phyloP scores from a whole-genome alignment of 2,113 vertebrate species.

The Ammodramus savannarum region DNA sequence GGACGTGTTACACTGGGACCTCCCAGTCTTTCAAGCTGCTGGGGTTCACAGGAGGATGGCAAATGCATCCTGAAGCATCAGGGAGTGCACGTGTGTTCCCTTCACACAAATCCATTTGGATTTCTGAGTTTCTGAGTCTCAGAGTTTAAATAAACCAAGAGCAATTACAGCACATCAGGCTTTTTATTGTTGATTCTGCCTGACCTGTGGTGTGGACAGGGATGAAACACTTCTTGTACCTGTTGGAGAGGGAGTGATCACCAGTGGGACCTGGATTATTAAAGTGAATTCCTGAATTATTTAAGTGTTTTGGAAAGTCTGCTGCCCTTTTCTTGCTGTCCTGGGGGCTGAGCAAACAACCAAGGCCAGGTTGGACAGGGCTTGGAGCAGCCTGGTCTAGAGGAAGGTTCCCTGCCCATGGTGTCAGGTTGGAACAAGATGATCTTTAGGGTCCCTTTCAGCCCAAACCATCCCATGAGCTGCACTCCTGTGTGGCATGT shows the following conservation, averaged over 20 bases:
- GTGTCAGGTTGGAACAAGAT: neutral
- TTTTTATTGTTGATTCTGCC: neutral
- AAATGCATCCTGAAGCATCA: neutral
- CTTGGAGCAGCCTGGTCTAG: neutral
- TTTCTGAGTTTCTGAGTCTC: neutral
- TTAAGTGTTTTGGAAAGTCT: neutral
- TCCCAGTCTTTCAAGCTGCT: neutral
- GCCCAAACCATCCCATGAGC: neutral
- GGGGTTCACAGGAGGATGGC: neutral
- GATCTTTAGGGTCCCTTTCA: neutral
- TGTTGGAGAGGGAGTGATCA: neutral
- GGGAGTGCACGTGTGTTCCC: accelerated
- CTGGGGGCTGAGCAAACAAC: neutral
- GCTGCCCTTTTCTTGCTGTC: neutral
- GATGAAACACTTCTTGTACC: neutral
- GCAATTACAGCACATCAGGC: neutral
- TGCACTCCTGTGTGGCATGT: neutral
- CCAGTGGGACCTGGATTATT: neutral
- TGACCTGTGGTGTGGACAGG: accelerated
- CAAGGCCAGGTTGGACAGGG: neutral
- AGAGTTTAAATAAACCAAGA: neutral
- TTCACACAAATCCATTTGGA: neutral
- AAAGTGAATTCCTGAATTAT: neutral
- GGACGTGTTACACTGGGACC: neutral
- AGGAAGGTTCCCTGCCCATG: neutral